Percentiles rank a stretch among this genome's conserved stretches.
phyloP scores from a whole-genome alignment of 1,140 invertebrate species.

The Drosophila gunungcola region DNA sequence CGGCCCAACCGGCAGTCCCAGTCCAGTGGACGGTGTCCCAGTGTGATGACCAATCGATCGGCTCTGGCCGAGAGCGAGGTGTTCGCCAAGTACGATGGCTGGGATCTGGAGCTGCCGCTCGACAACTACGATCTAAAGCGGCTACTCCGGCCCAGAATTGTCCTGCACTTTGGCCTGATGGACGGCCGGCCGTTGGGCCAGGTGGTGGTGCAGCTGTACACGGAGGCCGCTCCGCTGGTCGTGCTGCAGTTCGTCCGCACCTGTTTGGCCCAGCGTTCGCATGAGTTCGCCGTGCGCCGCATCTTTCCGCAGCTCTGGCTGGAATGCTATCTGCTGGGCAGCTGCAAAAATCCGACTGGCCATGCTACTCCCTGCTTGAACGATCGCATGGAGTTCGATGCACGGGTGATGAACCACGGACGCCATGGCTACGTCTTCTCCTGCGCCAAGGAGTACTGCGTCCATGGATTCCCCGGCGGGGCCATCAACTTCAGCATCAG shows the following conservation, averaged over 20 bases:
- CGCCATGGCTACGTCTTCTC: constrained; percentile 33
- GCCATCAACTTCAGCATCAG: constrained; percentile 61
- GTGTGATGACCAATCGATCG: not conserved
- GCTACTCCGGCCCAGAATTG: constrained; percentile 44
- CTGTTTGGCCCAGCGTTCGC: constrained; percentile 23
- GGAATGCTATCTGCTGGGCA: constrained; percentile 42
- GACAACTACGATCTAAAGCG: constrained; percentile 1
- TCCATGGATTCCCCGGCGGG: constrained; percentile 41
- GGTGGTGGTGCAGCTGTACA: constrained; percentile 57
- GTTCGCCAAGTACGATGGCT: constrained; percentile 25
- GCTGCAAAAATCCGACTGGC: not conserved
- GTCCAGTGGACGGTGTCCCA: not conserved
- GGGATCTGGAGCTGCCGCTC: constrained; percentile 9
- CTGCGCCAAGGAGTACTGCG: constrained; percentile 47
- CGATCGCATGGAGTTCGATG: constrained; percentile 50
- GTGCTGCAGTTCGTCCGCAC: constrained; percentile 60
- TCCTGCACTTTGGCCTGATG: constrained; percentile 42
- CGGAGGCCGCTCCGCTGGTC: constrained; percentile 57
- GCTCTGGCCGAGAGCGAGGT: constrained; percentile 1
- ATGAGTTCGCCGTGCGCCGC: constrained; percentile 41
- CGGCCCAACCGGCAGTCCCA: not conserved
- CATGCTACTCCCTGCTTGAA: not conserved
- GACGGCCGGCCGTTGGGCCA: constrained; percentile 41
- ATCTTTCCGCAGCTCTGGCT: constrained; percentile 55
- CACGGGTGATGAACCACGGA: constrained; percentile 40